phyloP scores from a whole-genome alignment of 1,140 invertebrate species.

The Bombus balteatus region DNA sequence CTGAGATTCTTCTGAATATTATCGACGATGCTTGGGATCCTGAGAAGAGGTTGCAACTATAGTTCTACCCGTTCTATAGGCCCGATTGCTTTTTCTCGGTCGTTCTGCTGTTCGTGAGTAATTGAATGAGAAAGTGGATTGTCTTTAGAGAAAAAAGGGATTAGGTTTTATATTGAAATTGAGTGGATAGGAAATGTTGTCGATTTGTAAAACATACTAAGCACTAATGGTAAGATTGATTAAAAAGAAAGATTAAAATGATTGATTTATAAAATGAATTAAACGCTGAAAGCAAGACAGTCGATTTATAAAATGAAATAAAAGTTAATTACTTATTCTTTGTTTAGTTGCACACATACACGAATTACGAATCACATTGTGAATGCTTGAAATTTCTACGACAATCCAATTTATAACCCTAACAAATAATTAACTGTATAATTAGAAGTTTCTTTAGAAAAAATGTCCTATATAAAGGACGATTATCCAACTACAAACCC shows the following conservation, averaged over 20 bases:
- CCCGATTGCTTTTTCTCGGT: neutral
- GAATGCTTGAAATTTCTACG: no score
- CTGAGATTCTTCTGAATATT: constrained; percentile 39
- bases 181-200: neutral
- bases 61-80: neutral
- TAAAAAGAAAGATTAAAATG: no score
- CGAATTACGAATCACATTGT: no score
- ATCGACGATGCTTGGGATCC: neutral
- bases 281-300: no score
- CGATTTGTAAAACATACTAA: neutral
- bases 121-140: neutral
- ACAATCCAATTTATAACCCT: no score
- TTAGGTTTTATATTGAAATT: neutral
- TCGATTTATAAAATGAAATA: neutral
- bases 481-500: neutral
- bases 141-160: neutral
- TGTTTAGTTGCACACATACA: no score
- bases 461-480: neutral
- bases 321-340: neutral
- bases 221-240: no score
- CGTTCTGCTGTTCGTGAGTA: neutral
- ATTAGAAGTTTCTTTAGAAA: no score
- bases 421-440: no score
- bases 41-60: neutral
- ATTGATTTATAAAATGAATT: no score